These are phyloP conservation scores for Cirrhinus molitorella DNA, from an alignment of 2,797 vertebrate genomes.

Conservation along the genomic window DNA sequence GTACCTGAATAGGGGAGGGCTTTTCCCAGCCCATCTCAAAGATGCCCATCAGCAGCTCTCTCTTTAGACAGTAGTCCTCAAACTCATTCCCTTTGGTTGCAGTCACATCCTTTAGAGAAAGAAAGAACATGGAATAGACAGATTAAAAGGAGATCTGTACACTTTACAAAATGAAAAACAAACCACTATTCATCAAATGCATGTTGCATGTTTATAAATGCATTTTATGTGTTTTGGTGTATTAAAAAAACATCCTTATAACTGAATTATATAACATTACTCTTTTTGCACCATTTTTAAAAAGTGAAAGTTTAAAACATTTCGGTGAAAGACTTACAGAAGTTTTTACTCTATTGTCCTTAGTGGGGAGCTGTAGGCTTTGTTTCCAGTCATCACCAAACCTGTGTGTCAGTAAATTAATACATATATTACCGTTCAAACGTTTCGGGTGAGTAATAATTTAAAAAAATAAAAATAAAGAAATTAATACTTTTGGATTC, in stretches of 20 bases:
- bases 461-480: too few species aligned
- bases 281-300: not conserved
- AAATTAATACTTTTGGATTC: not conserved
- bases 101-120: slow-evolving; percentile 77
- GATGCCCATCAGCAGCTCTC: slow-evolving; percentile 86
- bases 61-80: slow-evolving; percentile 86
- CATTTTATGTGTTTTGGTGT: not conserved
- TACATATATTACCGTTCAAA: not conserved
- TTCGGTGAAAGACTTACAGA: slow-evolving; percentile 74
- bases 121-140: not conserved
- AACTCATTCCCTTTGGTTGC: slow-evolving; percentile 87
- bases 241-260: not conserved
- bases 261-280: not conserved
- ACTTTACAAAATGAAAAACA: not conserved
- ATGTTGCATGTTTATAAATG: not conserved
- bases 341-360: slow-evolving; percentile 81
- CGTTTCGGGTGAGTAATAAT: not conserved
- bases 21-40: slow-evolving; percentile 89
- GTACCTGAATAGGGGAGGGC: slow-evolving; percentile 84
- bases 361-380: slow-evolving; percentile 80
- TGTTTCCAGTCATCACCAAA: slow-evolving; percentile 86
- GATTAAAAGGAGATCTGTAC: not conserved
- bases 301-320: slow-evolving; percentile 2
- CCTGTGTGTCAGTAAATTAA: slow-evolving; percentile 59
- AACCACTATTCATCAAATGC: not conserved